Evolutionary conservation across 2,797 vertebrate species (phyloP).

Genomic region (Rhinogobio ventralis): DNA sequence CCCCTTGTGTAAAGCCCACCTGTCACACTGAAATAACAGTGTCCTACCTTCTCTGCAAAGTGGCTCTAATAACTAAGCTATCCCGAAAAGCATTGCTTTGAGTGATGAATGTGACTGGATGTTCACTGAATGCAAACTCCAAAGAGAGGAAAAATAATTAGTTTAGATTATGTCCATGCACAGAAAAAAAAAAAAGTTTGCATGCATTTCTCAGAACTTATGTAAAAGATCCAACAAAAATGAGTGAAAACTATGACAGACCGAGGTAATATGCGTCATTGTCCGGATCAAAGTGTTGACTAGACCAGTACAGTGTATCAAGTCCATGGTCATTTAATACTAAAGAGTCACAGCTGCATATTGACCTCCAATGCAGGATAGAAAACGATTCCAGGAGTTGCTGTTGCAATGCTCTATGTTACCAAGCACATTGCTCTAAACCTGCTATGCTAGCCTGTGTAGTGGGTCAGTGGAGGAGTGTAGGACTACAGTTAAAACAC

Average conservation of each 20-base stretch:
- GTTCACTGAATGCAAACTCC: conserved; percentile 17
- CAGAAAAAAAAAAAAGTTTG: background rate
- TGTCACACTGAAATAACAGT: conserved; percentile 58
- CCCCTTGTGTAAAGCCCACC: conserved; percentile 38
- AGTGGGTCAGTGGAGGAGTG: conserved; percentile 54
- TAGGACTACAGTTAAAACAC: conserved; percentile 39
- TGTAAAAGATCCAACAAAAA: conserved; percentile 1
- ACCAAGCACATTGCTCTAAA: conserved; percentile 24
- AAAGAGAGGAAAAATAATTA: conserved; percentile 35
- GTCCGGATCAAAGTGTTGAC: conserved; percentile 29
- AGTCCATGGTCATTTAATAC: conserved; percentile 25
- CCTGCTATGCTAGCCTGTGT: conserved; percentile 40
- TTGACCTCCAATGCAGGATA: background rate
- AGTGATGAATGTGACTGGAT: conserved; percentile 25
- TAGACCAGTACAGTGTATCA: conserved; percentile 23
- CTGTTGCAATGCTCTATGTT: conserved; percentile 25
- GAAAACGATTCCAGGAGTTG: conserved; percentile 31
- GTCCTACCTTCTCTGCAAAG: conserved; percentile 21
- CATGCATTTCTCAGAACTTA: conserved; percentile 9
- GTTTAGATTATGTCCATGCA: background rate
- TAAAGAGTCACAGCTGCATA: conserved; percentile 18
- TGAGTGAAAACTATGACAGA: conserved; percentile 9
- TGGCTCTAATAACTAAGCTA: conserved; percentile 29
- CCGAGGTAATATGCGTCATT: background rate
- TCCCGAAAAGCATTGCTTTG: conserved; percentile 29